A percentile compares a stretch with the other conserved stretches of the same genome.
phyloP scores from a whole-genome alignment of 2,797 vertebrate genomes.

The Pangasius larnaudii region DNA sequence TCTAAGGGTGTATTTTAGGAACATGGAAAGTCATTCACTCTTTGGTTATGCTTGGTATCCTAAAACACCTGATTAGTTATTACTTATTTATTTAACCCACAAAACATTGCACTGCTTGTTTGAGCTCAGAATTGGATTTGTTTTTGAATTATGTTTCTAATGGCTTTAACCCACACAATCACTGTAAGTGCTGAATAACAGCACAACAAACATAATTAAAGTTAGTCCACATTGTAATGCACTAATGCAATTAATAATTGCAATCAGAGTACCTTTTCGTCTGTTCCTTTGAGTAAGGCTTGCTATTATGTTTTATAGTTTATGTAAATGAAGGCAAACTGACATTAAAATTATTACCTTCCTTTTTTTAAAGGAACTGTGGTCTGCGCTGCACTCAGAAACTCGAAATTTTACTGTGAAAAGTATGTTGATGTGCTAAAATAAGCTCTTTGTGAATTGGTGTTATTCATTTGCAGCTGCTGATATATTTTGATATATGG shows the following conservation, averaged over 20 bases:
- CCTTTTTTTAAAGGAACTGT: neutral
- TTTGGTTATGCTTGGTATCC: neutral
- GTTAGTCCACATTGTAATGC: neutral
- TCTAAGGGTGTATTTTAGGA: neutral
- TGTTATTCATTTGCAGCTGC: neutral
- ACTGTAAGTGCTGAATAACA: constrained; percentile 6
- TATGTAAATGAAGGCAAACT: neutral
- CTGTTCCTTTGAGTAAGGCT: neutral
- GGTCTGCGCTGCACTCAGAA: neutral
- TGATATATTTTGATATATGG: constrained; percentile 19
- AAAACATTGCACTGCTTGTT: constrained; percentile 2
- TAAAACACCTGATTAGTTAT: neutral
- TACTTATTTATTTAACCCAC: neutral
- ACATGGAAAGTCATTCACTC: neutral
- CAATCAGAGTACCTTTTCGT: neutral
- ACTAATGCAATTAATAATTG: constrained; percentile 6
- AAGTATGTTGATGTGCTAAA: neutral
- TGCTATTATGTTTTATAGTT: constrained; percentile 1
- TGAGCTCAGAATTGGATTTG: neutral
- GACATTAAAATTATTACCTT: neutral
- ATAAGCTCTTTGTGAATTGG: neutral
- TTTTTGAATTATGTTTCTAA: neutral
- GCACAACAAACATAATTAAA: neutral
- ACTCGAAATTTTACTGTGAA: neutral
- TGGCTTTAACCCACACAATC: neutral